Conservation (phyloP, 2,113 vertebrate genomes). For the Morone chrysops region DNA sequence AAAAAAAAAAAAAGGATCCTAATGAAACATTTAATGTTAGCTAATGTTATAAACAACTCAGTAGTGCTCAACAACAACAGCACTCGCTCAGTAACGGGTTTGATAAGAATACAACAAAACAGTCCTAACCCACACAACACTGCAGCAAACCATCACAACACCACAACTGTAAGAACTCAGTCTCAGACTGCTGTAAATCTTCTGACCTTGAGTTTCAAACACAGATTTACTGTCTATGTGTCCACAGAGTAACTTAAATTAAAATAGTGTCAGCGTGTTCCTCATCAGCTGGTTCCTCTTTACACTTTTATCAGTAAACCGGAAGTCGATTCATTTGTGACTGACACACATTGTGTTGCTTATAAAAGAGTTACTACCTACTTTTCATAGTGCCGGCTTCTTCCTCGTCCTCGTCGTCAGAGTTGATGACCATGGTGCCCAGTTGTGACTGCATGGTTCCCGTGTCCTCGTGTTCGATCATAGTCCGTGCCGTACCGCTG, state of each 20-base stretch:
- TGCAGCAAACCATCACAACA: no score
- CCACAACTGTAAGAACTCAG: no score
- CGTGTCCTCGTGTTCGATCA: conserved; percentile 88
- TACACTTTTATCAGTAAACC: neutral
- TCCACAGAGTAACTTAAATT: neutral
- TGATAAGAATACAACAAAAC: neutral
- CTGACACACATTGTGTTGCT: neutral
- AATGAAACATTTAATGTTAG: neutral
- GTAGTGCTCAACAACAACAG: neutral
- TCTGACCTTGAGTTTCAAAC: neutral
- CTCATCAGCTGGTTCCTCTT: conserved; percentile 35
- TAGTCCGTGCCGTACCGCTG: conserved; percentile 83
- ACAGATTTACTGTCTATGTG: neutral
- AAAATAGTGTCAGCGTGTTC: conserved; percentile 5
- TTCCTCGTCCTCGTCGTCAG: conserved; percentile 90
- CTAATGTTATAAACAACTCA: no score
- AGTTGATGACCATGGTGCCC: conserved; percentile 96
- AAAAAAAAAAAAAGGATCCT: no score
- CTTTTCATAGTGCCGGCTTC: conserved; percentile 95
- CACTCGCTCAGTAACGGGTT: neutral
- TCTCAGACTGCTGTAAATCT: neutral
- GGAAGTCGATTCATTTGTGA: neutral
- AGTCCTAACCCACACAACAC: neutral
- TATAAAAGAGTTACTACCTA: conserved; percentile 26
- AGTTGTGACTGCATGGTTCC: conserved; percentile 89